Conservation (phyloP, 2,797 vertebrate genomes). For the Nasua narica region DNA sequence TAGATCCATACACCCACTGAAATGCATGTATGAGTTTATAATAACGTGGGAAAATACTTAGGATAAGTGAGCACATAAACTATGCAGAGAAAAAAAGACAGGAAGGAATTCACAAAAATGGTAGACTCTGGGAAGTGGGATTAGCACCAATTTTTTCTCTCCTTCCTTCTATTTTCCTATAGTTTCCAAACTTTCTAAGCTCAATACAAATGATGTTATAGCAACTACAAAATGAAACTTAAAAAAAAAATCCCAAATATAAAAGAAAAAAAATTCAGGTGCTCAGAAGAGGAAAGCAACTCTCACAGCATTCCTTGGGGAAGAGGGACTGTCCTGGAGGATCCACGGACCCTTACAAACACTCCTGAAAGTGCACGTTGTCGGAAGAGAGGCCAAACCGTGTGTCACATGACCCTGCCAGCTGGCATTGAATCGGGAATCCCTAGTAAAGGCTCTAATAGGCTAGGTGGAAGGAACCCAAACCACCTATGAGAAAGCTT, state of each 20-base stretch:
- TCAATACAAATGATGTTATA: background rate
- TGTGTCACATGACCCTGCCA: background rate
- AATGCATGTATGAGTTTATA: background rate
- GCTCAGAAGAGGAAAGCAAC: background rate
- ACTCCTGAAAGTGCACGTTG: fast-evolving
- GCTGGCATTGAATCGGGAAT: background rate
- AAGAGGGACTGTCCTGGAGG: background rate
- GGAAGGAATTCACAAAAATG: background rate
- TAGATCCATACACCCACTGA: background rate
- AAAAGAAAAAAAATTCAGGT: background rate
- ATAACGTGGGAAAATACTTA: background rate
- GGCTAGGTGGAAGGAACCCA: background rate
- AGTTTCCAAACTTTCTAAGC: background rate
- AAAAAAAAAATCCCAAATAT: background rate
- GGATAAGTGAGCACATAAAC: background rate
- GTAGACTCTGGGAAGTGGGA: background rate
- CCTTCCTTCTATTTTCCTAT: background rate
- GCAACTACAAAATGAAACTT: background rate
- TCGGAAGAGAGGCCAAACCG: background rate
- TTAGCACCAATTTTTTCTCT: background rate
- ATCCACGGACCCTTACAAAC: background rate
- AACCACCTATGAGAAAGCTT: background rate
- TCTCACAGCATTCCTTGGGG: no score
- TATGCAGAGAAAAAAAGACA: background rate
- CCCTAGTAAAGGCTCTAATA: background rate